A percentile compares a stretch with the other conserved stretches of the same genome.
Evolutionary conservation across 2,113 vertebrate species (phyloP).

Genomic region (Chionomys nivalis): DNA sequence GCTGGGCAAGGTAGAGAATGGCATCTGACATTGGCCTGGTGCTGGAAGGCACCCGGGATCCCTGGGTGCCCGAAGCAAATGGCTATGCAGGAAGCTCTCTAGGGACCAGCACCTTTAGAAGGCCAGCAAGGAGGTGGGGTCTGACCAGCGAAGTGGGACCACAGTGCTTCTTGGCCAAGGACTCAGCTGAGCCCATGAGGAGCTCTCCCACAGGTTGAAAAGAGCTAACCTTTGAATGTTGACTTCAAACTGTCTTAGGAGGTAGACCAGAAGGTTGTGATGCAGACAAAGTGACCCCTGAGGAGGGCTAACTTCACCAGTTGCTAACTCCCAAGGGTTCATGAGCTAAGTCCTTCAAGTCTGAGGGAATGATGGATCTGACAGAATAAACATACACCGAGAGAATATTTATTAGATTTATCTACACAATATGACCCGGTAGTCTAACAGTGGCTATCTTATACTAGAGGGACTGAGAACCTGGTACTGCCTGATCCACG

Average conservation of each 20-base stretch:
- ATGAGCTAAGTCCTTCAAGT: not conserved
- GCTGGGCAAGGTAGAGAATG: not conserved
- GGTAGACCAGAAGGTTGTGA: not conserved
- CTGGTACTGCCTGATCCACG: not conserved
- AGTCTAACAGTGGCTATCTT: not conserved
- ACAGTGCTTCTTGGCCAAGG: not conserved
- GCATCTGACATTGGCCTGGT: not conserved
- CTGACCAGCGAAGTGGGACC: not conserved
- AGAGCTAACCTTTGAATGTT: not conserved
- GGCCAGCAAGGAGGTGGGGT: not conserved
- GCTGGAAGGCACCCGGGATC: not conserved
- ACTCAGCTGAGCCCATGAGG: not conserved
- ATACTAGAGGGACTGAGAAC: not conserved
- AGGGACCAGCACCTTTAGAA: not conserved
- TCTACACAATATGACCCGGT: not conserved
- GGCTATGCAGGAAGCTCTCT: not conserved
- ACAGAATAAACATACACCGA: not conserved
- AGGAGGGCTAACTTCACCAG: not conserved
- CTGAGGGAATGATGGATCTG: not conserved
- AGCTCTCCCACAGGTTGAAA: not conserved
- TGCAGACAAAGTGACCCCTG: not conserved
- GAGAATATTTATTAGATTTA: not conserved
- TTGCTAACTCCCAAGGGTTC: not conserved
- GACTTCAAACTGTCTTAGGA: not conserved
- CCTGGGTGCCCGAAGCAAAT: not conserved